Percentiles rank a stretch among this genome's conserved stretches.
Evolutionary conservation across 2,113 vertebrate genomes (phyloP).

Genomic region (Zootoca vivipara): DNA sequence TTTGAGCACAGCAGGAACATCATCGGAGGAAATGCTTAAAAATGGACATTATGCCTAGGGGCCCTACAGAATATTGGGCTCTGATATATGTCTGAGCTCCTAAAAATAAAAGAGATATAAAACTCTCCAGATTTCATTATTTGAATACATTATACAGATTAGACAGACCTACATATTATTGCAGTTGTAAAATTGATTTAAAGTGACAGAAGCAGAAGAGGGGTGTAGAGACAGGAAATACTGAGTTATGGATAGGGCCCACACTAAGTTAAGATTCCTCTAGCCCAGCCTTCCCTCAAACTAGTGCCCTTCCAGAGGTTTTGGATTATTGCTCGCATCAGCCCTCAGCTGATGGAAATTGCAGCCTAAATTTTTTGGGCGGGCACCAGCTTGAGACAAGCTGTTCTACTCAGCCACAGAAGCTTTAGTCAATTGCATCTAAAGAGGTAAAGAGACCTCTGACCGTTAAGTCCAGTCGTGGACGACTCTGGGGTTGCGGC

Average conservation of each 20-base stretch:
- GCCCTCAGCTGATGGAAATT: too few species aligned
- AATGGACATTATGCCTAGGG: not conserved
- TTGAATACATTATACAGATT: not conserved
- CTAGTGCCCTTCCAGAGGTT: too few species aligned
- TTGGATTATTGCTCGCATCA: too few species aligned
- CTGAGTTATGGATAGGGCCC: too few species aligned
- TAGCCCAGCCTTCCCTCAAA: not conserved
- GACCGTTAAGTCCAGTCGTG: too few species aligned
- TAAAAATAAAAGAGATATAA: not conserved
- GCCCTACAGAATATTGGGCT: not conserved
- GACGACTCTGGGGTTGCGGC: too few species aligned
- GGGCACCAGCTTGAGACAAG: not conserved
- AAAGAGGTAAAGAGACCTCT: too few species aligned
- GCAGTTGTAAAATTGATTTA: not conserved
- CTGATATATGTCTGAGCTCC: not conserved
- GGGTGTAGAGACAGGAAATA: not conserved
- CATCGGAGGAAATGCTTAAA: not conserved
- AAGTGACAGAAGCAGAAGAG: not conserved
- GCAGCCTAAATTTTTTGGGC: too few species aligned
- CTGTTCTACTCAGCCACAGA: not conserved
- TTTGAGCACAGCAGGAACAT: not conserved
- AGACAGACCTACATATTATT: not conserved
- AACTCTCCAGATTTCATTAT: not conserved
- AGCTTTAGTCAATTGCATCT: not conserved
- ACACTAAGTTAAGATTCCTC: not conserved